phyloP scores from a whole-genome alignment of 2,797 vertebrate genomes.

The Pitangus sulphuratus region DNA sequence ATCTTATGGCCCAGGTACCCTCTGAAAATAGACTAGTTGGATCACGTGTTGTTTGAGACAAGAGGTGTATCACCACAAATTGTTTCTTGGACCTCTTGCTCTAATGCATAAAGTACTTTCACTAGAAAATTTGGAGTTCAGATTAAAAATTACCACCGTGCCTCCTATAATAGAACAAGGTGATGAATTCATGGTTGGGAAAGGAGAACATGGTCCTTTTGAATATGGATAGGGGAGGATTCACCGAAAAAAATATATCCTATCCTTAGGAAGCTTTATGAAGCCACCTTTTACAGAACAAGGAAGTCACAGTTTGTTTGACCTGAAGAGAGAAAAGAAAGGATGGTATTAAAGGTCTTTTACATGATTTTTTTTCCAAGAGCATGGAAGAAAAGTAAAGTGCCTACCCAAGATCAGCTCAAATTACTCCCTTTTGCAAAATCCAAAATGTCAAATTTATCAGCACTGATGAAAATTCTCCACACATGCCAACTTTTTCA shows the following conservation, averaged over 20 bases:
- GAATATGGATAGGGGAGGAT: background rate
- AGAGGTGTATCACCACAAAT: background rate
- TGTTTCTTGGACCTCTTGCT: background rate
- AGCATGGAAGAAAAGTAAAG: background rate
- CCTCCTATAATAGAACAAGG: background rate
- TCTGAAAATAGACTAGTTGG: background rate
- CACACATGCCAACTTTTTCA: background rate
- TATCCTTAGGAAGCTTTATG: background rate
- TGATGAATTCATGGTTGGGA: background rate
- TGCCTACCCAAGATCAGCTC: background rate
- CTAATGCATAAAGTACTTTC: background rate
- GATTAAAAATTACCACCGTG: background rate
- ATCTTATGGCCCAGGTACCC: background rate
- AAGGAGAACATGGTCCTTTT: background rate
- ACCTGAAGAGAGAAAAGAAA: background rate
- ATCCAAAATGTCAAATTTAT: background rate
- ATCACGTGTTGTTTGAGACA: background rate
- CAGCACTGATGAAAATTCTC: background rate
- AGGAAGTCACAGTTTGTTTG: background rate
- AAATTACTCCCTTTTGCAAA: background rate
- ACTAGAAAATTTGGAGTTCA: background rate
- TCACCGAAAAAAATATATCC: background rate
- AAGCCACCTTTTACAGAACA: background rate
- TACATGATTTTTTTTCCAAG: background rate
- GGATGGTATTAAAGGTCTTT: background rate